Conservation (phyloP, 2,797 vertebrate genomes). For the Oryzias dopingdopingensis region DNA sequence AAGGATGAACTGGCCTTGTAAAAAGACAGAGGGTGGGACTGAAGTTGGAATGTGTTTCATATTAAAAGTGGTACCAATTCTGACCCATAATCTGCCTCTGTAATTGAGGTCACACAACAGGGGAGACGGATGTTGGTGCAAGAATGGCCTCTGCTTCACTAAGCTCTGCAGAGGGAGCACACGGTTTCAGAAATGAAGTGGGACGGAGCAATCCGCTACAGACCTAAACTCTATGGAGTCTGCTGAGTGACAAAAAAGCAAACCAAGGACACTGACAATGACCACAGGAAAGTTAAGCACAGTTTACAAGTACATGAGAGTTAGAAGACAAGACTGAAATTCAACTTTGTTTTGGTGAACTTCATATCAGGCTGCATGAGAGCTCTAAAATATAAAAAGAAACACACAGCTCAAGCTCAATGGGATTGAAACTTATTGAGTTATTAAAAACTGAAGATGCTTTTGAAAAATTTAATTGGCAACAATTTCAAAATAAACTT, state of each 20-base stretch:
- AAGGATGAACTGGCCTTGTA: constrained; percentile 17
- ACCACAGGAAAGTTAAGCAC: constrained; percentile 12
- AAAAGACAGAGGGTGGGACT: constrained; percentile 28
- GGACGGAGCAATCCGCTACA: constrained; percentile 34
- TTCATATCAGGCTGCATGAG: too few species aligned
- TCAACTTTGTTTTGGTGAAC: too few species aligned
- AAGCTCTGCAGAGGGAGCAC: constrained; percentile 51
- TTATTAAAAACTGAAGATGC: too few species aligned
- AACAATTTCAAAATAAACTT: too few species aligned
- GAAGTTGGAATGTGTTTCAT: constrained; percentile 49
- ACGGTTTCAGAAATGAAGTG: constrained; percentile 48
- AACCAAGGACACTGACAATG: constrained; percentile 24
- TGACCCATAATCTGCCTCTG: constrained; percentile 72
- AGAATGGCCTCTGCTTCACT: constrained; percentile 56
- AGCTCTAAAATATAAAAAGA: too few species aligned
- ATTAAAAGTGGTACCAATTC: constrained; percentile 76
- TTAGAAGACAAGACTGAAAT: too few species aligned
- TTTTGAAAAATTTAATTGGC: too few species aligned
- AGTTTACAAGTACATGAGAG: too few species aligned
- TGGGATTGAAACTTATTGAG: too few species aligned
- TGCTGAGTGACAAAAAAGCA: constrained; percentile 37
- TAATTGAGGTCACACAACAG: constrained; percentile 77
- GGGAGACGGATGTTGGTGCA: constrained; percentile 64
- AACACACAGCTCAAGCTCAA: too few species aligned
- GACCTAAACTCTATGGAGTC: constrained; percentile 32